Conservation (phyloP, 35 echinoderm and acorn worm species). For the Anneissia japonica region DNA sequence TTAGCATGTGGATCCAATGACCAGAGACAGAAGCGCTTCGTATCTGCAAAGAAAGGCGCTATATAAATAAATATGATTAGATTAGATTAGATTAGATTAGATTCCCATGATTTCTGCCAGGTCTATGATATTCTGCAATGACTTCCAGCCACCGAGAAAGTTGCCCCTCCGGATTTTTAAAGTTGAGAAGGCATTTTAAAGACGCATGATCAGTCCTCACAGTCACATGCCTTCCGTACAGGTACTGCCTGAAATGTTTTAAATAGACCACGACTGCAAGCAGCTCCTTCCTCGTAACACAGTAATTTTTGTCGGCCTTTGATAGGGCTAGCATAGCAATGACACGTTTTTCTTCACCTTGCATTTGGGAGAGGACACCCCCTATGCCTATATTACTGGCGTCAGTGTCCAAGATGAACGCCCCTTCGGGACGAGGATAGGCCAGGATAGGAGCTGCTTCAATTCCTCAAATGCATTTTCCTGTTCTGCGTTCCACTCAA, state of each 20-base stretch:
- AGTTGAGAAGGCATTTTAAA: not conserved
- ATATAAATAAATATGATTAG: too few species aligned
- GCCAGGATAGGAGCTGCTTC: slow-evolving; percentile 20
- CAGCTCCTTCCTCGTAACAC: slow-evolving; percentile 17
- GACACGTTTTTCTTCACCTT: slow-evolving; percentile 8
- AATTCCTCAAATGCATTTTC: slow-evolving; percentile 9
- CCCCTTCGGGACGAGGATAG: not conserved
- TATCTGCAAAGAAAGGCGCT: too few species aligned
- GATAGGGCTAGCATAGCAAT: not conserved
- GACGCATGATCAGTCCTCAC: slow-evolving; percentile 12
- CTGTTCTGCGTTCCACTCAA: slow-evolving; percentile 2
- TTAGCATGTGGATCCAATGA: too few species aligned
- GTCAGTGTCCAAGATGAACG: slow-evolving; percentile 16
- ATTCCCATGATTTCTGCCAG: not conserved
- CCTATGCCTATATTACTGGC: slow-evolving; percentile 18
- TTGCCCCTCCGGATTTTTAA: slow-evolving; percentile 1
- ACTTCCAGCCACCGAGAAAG: slow-evolving; percentile 6
- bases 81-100: too few species aligned
- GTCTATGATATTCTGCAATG: not conserved
- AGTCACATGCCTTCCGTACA: not conserved
- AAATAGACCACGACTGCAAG: slow-evolving; percentile 3
- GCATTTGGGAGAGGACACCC: slow-evolving; percentile 1
- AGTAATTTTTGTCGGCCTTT: slow-evolving; percentile 15
- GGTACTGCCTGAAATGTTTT: not conserved
- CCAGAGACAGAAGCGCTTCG: too few species aligned